Evolutionary conservation across 2,113 vertebrate genomes (phyloP), one percentile per base, ranked within the genome.

Genomic region (Brachyhypopomus gauderio): DNA sequence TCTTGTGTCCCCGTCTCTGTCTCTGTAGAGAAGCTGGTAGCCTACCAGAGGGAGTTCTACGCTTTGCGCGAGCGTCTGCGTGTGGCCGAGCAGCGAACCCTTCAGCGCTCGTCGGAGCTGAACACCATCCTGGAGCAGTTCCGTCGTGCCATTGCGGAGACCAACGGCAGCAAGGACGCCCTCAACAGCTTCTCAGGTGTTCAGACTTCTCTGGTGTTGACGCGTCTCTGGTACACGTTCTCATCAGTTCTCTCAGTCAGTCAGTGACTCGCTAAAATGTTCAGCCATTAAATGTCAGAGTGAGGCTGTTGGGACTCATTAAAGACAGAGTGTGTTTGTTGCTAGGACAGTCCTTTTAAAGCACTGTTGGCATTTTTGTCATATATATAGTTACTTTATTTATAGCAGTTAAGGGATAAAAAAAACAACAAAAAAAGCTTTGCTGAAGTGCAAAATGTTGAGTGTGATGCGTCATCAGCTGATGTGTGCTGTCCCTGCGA

Each of bases 21-120:
- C 36, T 59, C 3, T 64, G 16, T 63, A 87, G 97, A 99, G 88
- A 98, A 98, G 92, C 73, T 98, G 92, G 89, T 97, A 86, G 97
- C 96, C 0, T 99, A 98, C 86, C 97, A 98, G 86, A 93, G 96
- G 85, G 98, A 99, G 89, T 99, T 98, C 84, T 97, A 98, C 80
- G 96, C 96, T 79, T 81, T 99, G 90, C 97, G 96, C 92, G 97
- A 98, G 60, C 96, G 98, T 5, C 96, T 99, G 76, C 98, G 95
- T 67, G 95, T 96, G 83, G 98, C 98, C 1, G 98, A 99, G 85
- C 96, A 97, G 76, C 90, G 97, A 86, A 98, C 97, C 1, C 92
- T 97, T 81, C 98, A 99, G 84, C 97, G 98, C 82, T 98, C 98
- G 0, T 96, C 97, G 0, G 97, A 99, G 85, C 93, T 99, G 82